phyloP scores from a whole-genome alignment of 2,797 vertebrate genomes.

The Sebastes umbrosus region DNA sequence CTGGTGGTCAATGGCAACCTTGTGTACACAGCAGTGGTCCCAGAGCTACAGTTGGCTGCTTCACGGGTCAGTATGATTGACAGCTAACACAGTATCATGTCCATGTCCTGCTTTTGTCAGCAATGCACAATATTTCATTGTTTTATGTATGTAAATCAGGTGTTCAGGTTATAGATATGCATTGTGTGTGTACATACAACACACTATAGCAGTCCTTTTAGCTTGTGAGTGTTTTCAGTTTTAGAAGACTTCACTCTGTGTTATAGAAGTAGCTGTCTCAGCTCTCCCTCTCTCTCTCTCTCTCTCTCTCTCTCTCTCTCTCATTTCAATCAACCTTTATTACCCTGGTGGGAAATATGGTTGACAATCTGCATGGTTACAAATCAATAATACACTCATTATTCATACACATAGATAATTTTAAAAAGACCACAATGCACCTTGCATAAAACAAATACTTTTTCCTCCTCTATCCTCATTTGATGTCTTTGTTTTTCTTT shows the following conservation, averaged over 20 bases:
- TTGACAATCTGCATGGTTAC: constrained; percentile 47
- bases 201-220: neutral
- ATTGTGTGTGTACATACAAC: neutral
- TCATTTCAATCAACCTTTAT: constrained; percentile 65
- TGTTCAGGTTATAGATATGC: neutral
- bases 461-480: neutral
- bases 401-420: constrained; percentile 51
- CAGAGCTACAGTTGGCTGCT: constrained; percentile 93
- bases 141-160: neutral
- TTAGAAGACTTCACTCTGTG: neutral
- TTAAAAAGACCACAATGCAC: constrained; percentile 28
- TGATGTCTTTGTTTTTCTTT: neutral
- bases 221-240: constrained; percentile 8
- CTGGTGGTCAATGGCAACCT: constrained; percentile 98
- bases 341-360: constrained; percentile 59
- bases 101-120: neutral
- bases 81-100: neutral
- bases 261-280: constrained; percentile 53
- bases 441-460: constrained; percentile 11
- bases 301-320: constrained; percentile 2
- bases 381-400: constrained; percentile 51
- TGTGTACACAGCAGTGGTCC: constrained; percentile 97
- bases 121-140: neutral
- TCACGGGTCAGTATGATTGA: constrained; percentile 88
- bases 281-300: constrained; percentile 8